Evolutionary conservation across 1,140 invertebrate species (phyloP).

Genomic region (Scaptomyza hsui): DNA sequence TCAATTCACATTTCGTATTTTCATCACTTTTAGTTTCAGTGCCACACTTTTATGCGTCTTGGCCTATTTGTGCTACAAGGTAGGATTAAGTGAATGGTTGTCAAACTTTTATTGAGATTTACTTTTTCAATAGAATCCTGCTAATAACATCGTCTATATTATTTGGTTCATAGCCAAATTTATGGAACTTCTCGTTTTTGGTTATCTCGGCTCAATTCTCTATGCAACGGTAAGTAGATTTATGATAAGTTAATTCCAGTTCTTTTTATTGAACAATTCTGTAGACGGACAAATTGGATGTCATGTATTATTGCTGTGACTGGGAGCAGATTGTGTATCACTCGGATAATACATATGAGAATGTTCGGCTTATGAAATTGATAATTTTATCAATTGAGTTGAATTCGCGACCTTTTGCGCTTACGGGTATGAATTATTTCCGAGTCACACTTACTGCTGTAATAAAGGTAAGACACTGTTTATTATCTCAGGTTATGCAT

Average conservation of each 20-base stretch:
- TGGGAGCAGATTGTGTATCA: constrained; percentile 36
- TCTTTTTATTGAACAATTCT: not conserved
- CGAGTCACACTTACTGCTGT: constrained; percentile 28
- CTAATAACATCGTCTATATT: constrained; percentile 4
- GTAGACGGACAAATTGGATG: constrained; percentile 39
- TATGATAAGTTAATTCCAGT: not conserved
- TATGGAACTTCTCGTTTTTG: constrained; percentile 18
- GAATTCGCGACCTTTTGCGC: constrained; percentile 36
- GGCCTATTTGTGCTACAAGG: constrained; percentile 25
- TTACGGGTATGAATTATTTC: constrained; percentile 46
- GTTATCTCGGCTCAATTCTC: constrained; percentile 19
- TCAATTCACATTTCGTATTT: constrained; percentile 41
- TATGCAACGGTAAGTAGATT: constrained; percentile 10
- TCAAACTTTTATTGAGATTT: too few relatives aligned
- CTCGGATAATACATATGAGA: constrained; percentile 30
- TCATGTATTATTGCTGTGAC: constrained; percentile 31
- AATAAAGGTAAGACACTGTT: constrained; percentile 8
- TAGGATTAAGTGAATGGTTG: not conserved
- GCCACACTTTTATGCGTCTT: constrained; percentile 34
- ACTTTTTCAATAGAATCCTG: constrained; percentile 5
- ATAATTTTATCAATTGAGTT: constrained; percentile 34
- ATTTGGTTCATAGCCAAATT: constrained; percentile 29
- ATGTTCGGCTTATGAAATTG: constrained; percentile 46
- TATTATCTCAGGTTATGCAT: not conserved
- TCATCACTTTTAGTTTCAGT: constrained; percentile 35